These are phyloP conservation scores for Sycobia sp. DNA, from an alignment of 1,140 invertebrate species.

Conservation along the genomic window DNA sequence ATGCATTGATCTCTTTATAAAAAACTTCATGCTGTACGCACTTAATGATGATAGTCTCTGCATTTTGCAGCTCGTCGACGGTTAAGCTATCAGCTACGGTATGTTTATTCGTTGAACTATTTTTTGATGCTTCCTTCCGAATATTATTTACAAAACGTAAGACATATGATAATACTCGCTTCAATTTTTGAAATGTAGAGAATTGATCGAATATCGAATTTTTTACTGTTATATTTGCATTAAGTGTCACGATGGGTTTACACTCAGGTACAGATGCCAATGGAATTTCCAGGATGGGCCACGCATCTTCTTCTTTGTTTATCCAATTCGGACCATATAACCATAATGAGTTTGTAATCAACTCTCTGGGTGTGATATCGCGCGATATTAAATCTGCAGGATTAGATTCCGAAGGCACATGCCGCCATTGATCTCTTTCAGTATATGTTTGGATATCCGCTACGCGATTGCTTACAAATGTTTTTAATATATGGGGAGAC, in stretches of 20 bases:
- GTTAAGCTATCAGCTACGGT: too few relatives aligned
- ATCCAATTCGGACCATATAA: constrained; percentile 15
- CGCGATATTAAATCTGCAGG: background rate
- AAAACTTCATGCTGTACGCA: background rate
- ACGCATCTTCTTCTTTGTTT: background rate
- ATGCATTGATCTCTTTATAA: background rate
- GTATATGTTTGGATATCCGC: background rate
- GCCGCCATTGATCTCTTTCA: background rate
- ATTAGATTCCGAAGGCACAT: background rate
- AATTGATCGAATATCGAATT: background rate
- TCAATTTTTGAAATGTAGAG: background rate
- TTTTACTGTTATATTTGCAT: too few relatives aligned
- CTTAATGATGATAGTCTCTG: background rate
- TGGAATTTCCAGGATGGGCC: background rate
- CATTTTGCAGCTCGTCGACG: too few relatives aligned
- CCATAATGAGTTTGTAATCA: too few relatives aligned
- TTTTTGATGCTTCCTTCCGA: too few relatives aligned
- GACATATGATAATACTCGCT: background rate
- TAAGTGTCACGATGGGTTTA: background rate
- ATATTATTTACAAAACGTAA: background rate
- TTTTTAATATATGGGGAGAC: background rate
- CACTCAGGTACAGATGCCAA: background rate
- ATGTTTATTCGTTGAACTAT: too few relatives aligned
- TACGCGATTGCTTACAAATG: constrained; percentile 4
- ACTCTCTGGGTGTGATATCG: background rate